A percentile compares a stretch with the other conserved stretches of the same genome.
These are phyloP conservation scores for Conger conger DNA, from an alignment of 2,113 vertebrate species.

Conservation along the genomic window DNA sequence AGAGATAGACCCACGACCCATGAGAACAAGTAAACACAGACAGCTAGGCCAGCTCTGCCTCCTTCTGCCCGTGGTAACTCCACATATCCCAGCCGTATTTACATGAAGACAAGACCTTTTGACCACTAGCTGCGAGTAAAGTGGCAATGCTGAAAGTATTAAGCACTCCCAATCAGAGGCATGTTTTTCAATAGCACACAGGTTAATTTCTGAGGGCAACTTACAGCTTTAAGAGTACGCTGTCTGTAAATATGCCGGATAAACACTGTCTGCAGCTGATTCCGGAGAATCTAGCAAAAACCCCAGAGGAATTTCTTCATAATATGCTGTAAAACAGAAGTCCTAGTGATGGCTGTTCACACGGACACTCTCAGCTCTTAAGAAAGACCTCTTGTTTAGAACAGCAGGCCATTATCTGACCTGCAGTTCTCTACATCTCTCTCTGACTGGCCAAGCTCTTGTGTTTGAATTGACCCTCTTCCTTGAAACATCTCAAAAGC, in stretches of 20 bases:
- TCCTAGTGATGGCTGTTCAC: background rate
- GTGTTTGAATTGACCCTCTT: background rate
- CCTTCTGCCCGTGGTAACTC: too few species aligned
- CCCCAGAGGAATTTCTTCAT: background rate
- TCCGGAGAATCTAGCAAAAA: background rate
- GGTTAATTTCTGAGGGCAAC: constrained; percentile 2
- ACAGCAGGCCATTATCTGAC: background rate
- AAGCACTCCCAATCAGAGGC: too few species aligned
- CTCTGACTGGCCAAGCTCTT: background rate
- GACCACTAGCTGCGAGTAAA: too few species aligned
- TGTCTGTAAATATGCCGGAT: constrained; percentile 23
- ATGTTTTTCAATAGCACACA: too few species aligned
- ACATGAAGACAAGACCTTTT: too few species aligned
- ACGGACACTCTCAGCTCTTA: background rate
- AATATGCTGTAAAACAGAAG: background rate
- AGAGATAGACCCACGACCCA: too few species aligned
- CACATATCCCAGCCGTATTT: too few species aligned
- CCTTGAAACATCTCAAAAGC: background rate
- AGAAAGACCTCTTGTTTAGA: too few species aligned
- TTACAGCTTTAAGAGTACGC: constrained; percentile 3
- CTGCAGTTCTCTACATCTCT: background rate
- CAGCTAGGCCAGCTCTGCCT: too few species aligned
- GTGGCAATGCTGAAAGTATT: too few species aligned
- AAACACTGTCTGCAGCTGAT: background rate
- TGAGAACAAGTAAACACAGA: too few species aligned